Base-by-base conservation (phyloP, 2,888 invertebrate species). In the Apamea crenata region DNA sequence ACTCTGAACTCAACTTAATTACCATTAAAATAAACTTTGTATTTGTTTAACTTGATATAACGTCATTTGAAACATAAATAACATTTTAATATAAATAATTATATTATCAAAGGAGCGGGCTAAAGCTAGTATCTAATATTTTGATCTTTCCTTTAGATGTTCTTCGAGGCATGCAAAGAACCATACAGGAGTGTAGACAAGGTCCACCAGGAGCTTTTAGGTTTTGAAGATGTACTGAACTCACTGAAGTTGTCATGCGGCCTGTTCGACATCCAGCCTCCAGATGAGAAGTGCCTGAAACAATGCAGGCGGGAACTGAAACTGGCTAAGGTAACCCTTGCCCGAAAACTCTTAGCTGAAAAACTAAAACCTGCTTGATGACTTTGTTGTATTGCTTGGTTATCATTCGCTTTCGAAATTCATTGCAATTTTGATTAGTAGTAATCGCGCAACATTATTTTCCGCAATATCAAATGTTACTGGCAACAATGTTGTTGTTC, bases 261-360 rank as follows among this genome's bases (percentile, higher is more conserved):
- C 47, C 97, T 99, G 80, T 99, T 99, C 93, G 99, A 99, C 92
- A 98, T 99, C 67, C 98, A 97, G 87, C 97, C 98, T 16, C 98
- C 99, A 0, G 99, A 99, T 91, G 98, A 98, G 90, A 98, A 98
- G 90, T 97, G 98, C 87, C 95, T 99, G 32, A 98, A 98, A 88
- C 96, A 97, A 78, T 98, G 98, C 80, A 97, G 98, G 67, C 98
- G 98, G 84, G 99, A 99, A 94, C 93, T 99, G 36, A 98, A 97
- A 89, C 96, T 98, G 89, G 91, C 97, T 25, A 99, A 99, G 95
- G 98, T 98, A 91, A 59, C 7, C 21, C n/a, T 18, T n/a, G n/a
- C 47, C 56, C 76, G 8, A n/a, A 50, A 79, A n/a, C 5, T 21
- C 14, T 10, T 18, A 14, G 16, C 21, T 44, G 12, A 53, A 32